A percentile compares a stretch with the other conserved stretches of the same genome.
Evolutionary conservation across 1,140 invertebrate species (phyloP).

Genomic region (Aphaenogaster rudis): DNA sequence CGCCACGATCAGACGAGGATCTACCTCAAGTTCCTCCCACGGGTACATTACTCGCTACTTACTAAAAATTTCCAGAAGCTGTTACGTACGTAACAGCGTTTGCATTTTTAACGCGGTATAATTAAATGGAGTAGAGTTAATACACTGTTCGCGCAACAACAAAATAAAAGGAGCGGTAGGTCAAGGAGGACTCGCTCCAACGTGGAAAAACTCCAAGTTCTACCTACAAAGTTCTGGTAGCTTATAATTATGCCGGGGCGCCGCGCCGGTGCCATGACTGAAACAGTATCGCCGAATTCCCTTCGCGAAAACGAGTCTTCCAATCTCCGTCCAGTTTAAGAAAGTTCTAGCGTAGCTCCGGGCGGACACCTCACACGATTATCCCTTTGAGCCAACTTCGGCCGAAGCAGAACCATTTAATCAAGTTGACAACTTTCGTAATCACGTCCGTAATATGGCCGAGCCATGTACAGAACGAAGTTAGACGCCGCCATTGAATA

Average conservation of each 20-base stretch:
- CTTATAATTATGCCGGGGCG: constrained; percentile 50
- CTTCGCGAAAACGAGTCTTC: constrained; percentile 64
- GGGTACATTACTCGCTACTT: constrained; percentile 30
- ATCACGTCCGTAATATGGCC: constrained; percentile 74
- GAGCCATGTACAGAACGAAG: constrained; percentile 60
- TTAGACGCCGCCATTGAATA: constrained; percentile 68
- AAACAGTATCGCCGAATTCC: constrained; percentile 54
- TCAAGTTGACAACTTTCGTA: constrained; percentile 79
- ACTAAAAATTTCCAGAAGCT: constrained; percentile 55
- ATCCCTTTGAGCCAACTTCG: constrained; percentile 77
- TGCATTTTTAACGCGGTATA: constrained; percentile 52
- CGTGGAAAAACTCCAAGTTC: constrained; percentile 30
- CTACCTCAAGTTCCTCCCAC: constrained; percentile 15
- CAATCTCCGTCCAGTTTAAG: constrained; percentile 73
- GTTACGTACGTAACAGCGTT: constrained; percentile 45
- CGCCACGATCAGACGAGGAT: background rate
- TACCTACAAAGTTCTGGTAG: constrained; percentile 39
- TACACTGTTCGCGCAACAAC: constrained; percentile 20
- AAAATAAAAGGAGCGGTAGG: constrained; percentile 6
- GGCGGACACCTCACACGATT: constrained; percentile 77
- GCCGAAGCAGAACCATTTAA: constrained; percentile 75
- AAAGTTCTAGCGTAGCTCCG: constrained; percentile 70
- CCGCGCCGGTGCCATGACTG: constrained; percentile 10
- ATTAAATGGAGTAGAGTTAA: constrained; percentile 53
- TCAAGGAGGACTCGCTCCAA: background rate